Evolutionary conservation across 2,113 vertebrate species (phyloP).

Genomic region (Catharus minimus): DNA sequence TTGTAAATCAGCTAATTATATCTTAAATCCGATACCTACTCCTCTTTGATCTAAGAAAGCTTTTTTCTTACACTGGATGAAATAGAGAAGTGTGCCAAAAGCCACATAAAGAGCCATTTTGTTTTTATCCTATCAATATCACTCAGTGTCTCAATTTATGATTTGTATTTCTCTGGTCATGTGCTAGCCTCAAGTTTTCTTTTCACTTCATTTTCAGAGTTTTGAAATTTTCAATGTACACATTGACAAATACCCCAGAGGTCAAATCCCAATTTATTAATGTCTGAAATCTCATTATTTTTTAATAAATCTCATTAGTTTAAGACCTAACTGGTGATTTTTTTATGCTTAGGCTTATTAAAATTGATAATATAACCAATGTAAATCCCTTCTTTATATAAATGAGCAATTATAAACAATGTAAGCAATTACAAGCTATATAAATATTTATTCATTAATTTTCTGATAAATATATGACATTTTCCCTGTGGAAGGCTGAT

Average conservation of each 20-base stretch:
- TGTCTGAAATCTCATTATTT: constrained; percentile 39
- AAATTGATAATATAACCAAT: not conserved
- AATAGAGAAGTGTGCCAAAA: not conserved
- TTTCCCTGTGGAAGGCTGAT: not conserved
- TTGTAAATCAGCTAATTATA: constrained; percentile 6
- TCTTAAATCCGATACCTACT: not conserved
- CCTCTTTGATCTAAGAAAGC: not conserved
- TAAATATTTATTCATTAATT: constrained; percentile 14
- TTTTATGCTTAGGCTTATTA: constrained; percentile 26
- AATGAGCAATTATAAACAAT: constrained; percentile 30
- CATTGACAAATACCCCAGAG: not conserved
- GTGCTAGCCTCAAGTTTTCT: not conserved
- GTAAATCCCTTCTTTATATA: constrained; percentile 17
- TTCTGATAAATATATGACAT: not conserved
- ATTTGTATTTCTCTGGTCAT: not conserved
- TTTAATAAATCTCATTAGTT: constrained; percentile 26
- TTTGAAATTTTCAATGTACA: not conserved
- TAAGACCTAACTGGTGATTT: not conserved
- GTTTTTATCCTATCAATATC: not conserved
- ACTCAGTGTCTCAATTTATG: not conserved
- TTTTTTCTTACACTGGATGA: not conserved
- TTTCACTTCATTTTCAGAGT: not conserved
- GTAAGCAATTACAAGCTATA: constrained; percentile 9
- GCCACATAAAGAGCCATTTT: not conserved
- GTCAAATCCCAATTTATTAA: constrained; percentile 26